A percentile compares a stretch with the other conserved stretches of the same genome.
Conservation (phyloP, 2,888 invertebrate genomes). For the Tinea pellionella region DNA sequence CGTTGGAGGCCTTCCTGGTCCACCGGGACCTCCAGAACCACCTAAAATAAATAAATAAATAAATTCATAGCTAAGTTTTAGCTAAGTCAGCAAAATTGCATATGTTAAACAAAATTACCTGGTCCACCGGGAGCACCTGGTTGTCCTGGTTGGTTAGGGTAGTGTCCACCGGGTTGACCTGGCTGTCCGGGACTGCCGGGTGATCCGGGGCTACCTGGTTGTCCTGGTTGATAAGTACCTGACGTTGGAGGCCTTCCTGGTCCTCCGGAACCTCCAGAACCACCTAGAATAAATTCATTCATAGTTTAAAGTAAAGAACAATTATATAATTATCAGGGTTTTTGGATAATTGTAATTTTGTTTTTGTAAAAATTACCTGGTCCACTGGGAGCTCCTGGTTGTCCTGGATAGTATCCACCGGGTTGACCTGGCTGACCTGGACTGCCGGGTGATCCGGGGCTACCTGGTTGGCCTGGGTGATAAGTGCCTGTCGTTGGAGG, state of each 20-base stretch:
- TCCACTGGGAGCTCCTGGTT: slow-evolving; percentile 23
- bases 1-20: slow-evolving; percentile 20
- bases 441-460: slow-evolving; percentile 29
- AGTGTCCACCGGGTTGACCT: slow-evolving; percentile 19
- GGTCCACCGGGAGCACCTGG: slow-evolving; percentile 22
- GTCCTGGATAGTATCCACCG: slow-evolving; percentile 24
- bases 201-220: slow-evolving; percentile 24
- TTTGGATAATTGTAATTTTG: too few relatives aligned
- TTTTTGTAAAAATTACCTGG: not conserved
- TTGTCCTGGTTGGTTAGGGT: slow-evolving; percentile 28
- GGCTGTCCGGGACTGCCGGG: slow-evolving; percentile 25
- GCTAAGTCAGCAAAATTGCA: too few relatives aligned
- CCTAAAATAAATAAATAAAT: too few relatives aligned
- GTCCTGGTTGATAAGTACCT: slow-evolving; percentile 16
- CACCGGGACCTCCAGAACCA: slow-evolving; percentile 28
- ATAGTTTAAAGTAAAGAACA: too few relatives aligned
- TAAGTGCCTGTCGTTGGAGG: slow-evolving; percentile 20
- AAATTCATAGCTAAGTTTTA: too few relatives aligned
- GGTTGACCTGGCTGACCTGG: slow-evolving; percentile 23
- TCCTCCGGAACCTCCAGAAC: slow-evolving; percentile 27
- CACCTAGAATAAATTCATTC: too few relatives aligned
- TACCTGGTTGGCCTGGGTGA: slow-evolving; percentile 27
- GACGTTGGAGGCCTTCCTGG: slow-evolving; percentile 20
- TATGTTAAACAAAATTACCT: not conserved
- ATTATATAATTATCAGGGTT: too few relatives aligned